Base-by-base conservation (phyloP, 2,888 invertebrate genomes). In the Meiosimyza decipiens region DNA sequence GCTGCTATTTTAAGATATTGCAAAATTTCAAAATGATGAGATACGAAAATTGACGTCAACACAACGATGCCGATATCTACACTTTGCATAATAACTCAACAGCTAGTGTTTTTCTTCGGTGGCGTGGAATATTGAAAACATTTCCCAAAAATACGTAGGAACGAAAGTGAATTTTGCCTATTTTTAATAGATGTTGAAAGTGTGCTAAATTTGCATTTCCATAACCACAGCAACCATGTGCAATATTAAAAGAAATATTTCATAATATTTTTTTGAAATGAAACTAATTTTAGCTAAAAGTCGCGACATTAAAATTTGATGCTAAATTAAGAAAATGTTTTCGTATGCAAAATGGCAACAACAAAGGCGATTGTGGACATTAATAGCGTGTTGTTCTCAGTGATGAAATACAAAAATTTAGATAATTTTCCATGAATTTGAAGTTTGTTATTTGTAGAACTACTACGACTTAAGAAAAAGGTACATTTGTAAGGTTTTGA, bases 1-100 rank as follows among this genome's bases (percentile, higher is more conserved):
- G 28, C 9, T 22, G 59, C 59, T 60, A 60, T 60, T 60, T 60
- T 60, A 18, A 60, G 59, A 60, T 28, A 60, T 60, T 60, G 33
- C 59, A 15, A 60, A 60, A 60, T 60, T 60, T 28, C 28, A 12
- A 28, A 28, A 60, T 4, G 22, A 7, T 28, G 28, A 60, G 15
- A 60, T 28, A 22, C 22, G 22, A 15, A 60, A 60, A 60, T 60
- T 60, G 59, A 60, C 59, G 59, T 60, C 59, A 60, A 28, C 28
- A 60, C 22, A 18, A 55, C 4, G 13, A 55, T 11, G 12, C 13
- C 3, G 55, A 16, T 55, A 4, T 55, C 18, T 55, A 9, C n/a
- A 11, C 16, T 22, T 55, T 55, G 18, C n/a, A 11, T 16, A 18
- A 16, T 40, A 40, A 40, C 9, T 40, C 9, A 9, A 40, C 40